Percentiles rank a stretch among this genome's conserved stretches.
Conservation (phyloP, 2,888 invertebrate genomes). For the Eilema sororculum region DNA sequence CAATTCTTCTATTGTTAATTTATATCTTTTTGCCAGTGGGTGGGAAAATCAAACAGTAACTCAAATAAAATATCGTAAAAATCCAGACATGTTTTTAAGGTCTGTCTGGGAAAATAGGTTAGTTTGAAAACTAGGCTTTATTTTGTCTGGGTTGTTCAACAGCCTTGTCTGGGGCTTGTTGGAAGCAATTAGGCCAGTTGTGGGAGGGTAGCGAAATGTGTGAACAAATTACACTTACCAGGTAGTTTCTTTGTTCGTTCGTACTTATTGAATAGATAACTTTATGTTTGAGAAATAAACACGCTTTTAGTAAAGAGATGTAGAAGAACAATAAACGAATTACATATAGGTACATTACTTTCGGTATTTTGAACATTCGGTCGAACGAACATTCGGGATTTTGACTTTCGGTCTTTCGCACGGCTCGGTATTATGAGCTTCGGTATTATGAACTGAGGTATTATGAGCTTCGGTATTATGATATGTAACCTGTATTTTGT, state of each 20-base stretch:
- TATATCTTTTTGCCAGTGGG: background rate
- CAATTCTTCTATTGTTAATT: slow-evolving; percentile 5
- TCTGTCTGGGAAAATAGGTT: slow-evolving; percentile 16
- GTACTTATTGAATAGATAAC: background rate
- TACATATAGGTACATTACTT: too few species aligned
- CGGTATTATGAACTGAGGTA: too few species aligned
- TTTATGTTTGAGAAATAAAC: background rate
- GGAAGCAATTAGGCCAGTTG: slow-evolving; percentile 3
- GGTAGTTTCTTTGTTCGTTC: background rate
- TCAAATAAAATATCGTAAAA: background rate
- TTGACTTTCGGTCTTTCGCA: too few species aligned
- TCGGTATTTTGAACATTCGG: too few species aligned
- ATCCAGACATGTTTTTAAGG: slow-evolving; percentile 12
- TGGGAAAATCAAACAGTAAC: background rate
- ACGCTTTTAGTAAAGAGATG: background rate
- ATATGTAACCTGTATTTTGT: background rate
- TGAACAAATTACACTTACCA: background rate
- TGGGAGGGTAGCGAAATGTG: background rate
- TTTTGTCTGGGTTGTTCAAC: slow-evolving; percentile 20
- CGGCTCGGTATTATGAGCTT: too few species aligned
- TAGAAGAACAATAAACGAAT: too few species aligned
- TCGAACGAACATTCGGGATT: too few species aligned
- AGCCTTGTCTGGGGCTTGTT: slow-evolving; percentile 10
- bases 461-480: too few species aligned
- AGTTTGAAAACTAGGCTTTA: slow-evolving; percentile 20